Evolutionary conservation across 2,113 vertebrate genomes (phyloP), one percentile per base, ranked within the genome.

Genomic region (Malurus alboscapulatus): DNA sequence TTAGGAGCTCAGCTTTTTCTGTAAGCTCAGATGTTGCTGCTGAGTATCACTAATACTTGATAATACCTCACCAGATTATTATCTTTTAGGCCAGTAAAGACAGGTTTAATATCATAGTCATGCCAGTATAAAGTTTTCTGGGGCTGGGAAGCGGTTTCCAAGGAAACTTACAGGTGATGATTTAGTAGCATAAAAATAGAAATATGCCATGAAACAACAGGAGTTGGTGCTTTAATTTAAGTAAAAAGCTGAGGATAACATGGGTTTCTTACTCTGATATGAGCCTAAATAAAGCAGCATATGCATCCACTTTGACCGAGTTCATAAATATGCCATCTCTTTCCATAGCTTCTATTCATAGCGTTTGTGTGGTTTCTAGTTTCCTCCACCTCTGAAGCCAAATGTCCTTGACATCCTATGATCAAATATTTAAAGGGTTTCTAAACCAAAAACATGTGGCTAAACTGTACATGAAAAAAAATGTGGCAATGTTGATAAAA

Each of bases 231-330:
- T 86, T 58, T 66, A 88, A 62, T 77, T 4, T 92, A 87, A 93
- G 63, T 74, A 75, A 63, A 40, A 72, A 84, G 22, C 48, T 86
- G 63, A 88, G 87, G 85, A 80, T 81, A 84, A 50, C 65, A 73
- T 69, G 76, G 57, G 78, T 88, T 96, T 96, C 62, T 62, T 84
- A 94, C 94, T 96, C 93, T 91, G 88, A 93, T 95, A 95, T 11
- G 92, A 94, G 57, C 79, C 97, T 97, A 98, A 97, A 97, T 97
- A 97, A 97, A 97, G 97, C 90, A 96, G 61, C 79, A 12, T 86
- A 90, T 94, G 92, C 94, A 97, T 97, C 96, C 88, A 87, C 94
- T 93, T 90, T 97, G 94, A 94, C 96, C 38, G 59, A 86, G 95
- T 95, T 95, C 92, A 91, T 92, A 96, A 90, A 91, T 71, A 80